Evolutionary conservation across 2,888 invertebrate genomes (phyloP), one percentile per base, ranked within the genome.

Genomic region (Harpalus rubripes): DNA sequence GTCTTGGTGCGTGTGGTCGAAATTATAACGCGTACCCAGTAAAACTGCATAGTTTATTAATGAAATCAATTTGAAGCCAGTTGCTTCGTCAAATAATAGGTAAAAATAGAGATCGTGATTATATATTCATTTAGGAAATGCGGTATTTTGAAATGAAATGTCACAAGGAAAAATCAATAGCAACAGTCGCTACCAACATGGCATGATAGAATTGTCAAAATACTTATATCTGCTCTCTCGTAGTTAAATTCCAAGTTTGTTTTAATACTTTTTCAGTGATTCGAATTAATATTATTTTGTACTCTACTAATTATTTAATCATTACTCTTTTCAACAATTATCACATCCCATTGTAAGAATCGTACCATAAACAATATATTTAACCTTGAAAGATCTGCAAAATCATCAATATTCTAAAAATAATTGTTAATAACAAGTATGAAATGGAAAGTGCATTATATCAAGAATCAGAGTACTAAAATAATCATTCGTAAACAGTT

Each of bases 171-270:
- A 81, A 85, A 85, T 85, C 85, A 85, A 85, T 85, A 85, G 76
- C 15, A 56, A 85, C 84, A 76, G 84, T 84, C 84, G 76, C 65
- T 85, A 82, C 81, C 80, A 85, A 81, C 72, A 85, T 85, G 85
- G 81, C 74, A 44, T 85, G 85, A 85, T 52, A 78, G 26, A 81
- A 39, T 58, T 81, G 80, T 78, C 84, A 84, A 78, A 72, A 32
- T 26, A 52, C 4, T 18, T 18, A 52, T 41, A 32, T 26, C 18
- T 56, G 52, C 56, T 78, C 32, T 84, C 65, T 52, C 15, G 52
- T 59, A 78, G 12, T 78, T 63, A 84, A 84, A 78, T 84, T 84
- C 78, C 63, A 52, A 78, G 84, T 84, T 84, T 78, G 56, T 84
- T 81, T 81, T 72, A 22, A 81, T 68, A 68, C 52, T 81, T 81